Percentiles rank a stretch among this genome's conserved stretches.
phyloP scores from a whole-genome alignment of 2,797 vertebrate genomes.

The Craterocephalus amniculus region DNA sequence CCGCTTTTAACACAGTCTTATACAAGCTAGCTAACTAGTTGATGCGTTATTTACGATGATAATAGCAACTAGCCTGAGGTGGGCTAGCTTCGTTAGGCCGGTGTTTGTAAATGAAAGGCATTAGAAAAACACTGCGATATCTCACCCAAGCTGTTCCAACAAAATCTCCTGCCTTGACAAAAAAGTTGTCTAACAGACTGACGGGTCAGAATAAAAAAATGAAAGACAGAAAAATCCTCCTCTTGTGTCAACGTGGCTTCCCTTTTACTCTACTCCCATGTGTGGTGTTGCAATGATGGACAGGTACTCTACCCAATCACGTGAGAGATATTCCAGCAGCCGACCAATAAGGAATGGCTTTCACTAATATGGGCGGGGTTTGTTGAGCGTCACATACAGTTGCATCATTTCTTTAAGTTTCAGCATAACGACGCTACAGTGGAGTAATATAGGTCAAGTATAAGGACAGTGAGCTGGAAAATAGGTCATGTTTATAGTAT shows the following conservation, averaged over 20 bases:
- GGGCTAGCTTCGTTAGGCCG: slow-evolving; percentile 36
- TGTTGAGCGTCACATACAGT: slow-evolving; percentile 20
- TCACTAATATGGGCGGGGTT: slow-evolving; percentile 37
- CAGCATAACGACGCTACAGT: not conserved
- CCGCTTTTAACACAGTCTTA: not conserved
- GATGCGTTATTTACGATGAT: not conserved
- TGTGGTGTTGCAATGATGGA: not conserved
- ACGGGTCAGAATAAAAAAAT: not conserved
- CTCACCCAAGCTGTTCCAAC: slow-evolving; percentile 15
- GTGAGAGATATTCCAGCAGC: accelerated
- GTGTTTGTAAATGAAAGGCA: slow-evolving; percentile 1
- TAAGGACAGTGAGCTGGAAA: not conserved
- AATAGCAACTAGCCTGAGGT: slow-evolving; percentile 2
- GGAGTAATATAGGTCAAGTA: slow-evolving; percentile 49
- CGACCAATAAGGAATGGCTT: slow-evolving; percentile 60
- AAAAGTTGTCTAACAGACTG: not conserved
- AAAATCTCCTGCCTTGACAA: not conserved
- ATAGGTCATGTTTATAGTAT: slow-evolving; percentile 31
- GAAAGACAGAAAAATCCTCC: not conserved
- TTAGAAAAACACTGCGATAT: slow-evolving; percentile 4
- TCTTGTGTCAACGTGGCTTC: slow-evolving; percentile 83
- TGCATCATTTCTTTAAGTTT: slow-evolving; percentile 69
- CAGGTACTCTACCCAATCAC: slow-evolving; percentile 58
- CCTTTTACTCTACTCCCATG: slow-evolving; percentile 12
- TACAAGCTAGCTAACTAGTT: not conserved